phyloP scores from a whole-genome alignment of 2,113 vertebrate species.

The Nerophis lumbriciformis region DNA sequence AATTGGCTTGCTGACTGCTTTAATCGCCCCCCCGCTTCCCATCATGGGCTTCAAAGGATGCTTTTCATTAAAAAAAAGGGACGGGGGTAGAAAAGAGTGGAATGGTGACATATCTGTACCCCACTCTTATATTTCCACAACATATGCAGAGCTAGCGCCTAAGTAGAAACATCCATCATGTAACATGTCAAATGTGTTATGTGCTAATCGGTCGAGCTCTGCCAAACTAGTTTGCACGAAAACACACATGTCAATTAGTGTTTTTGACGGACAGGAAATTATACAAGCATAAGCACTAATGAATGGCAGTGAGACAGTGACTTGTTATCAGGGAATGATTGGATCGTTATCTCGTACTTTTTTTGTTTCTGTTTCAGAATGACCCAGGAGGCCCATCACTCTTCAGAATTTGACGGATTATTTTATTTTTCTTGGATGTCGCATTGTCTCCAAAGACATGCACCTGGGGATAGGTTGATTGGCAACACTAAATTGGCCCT shows the following conservation, averaged over 20 bases:
- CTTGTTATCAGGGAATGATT: background rate
- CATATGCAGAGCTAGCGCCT: slow-evolving; percentile 6
- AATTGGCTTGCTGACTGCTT: slow-evolving; percentile 78
- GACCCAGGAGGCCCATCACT: background rate
- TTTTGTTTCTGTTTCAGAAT: background rate
- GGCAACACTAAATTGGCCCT: too few species aligned
- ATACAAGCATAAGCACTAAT: background rate
- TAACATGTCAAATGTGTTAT: slow-evolving; percentile 1
- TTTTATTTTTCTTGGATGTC: background rate
- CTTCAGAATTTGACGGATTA: background rate
- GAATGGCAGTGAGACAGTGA: background rate
- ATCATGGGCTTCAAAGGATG: slow-evolving; percentile 76
- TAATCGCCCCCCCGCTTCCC: slow-evolving; percentile 73
- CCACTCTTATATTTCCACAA: slow-evolving; percentile 8
- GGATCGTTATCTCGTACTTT: background rate
- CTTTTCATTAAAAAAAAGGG: slow-evolving; percentile 69
- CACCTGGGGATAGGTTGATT: too few species aligned
- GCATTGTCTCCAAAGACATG: background rate
- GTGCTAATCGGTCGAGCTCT: background rate
- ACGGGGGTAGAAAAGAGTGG: slow-evolving; percentile 14
- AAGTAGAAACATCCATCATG: slow-evolving; percentile 13
- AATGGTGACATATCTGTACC: slow-evolving; percentile 19
- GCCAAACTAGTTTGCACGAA: background rate
- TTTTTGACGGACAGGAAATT: slow-evolving; percentile 1
- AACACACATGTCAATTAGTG: background rate